phyloP scores from a whole-genome alignment of 2,113 vertebrate genomes.

The Mormoops blainvillei region DNA sequence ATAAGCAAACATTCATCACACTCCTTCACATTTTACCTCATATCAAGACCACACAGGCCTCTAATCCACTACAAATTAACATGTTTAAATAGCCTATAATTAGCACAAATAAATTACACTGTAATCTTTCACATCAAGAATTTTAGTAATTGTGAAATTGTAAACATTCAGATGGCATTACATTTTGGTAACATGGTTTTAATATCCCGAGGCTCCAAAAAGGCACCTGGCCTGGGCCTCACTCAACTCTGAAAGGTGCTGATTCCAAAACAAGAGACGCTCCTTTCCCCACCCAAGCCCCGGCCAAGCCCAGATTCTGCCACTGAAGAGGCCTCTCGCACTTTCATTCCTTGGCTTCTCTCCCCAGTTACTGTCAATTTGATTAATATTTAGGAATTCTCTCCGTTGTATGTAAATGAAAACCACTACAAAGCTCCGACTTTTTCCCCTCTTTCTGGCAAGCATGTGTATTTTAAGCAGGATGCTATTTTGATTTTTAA shows the following conservation, averaged over 20 bases:
- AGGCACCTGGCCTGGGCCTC: not conserved
- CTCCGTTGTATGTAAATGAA: not conserved
- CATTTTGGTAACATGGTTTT: not conserved
- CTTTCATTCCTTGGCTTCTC: not conserved
- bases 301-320: not conserved
- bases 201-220: not conserved
- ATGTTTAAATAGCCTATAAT: conserved; percentile 24
- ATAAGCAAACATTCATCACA: not conserved
- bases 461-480: not conserved
- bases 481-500: not conserved
- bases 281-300: not conserved
- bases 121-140: not conserved
- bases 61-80: not conserved
- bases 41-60: not conserved
- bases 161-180: not conserved
- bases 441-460: not conserved
- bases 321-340: not conserved
- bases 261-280: not conserved
- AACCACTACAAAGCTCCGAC: not conserved
- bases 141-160: not conserved
- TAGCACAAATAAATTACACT: conserved; percentile 2
- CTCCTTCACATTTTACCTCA: not conserved
- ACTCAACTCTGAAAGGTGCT: not conserved
- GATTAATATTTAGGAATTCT: conserved; percentile 15
- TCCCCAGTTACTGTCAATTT: not conserved